Evolutionary conservation across 2,113 vertebrate species (phyloP).

Genomic region (Cettia cetti): DNA sequence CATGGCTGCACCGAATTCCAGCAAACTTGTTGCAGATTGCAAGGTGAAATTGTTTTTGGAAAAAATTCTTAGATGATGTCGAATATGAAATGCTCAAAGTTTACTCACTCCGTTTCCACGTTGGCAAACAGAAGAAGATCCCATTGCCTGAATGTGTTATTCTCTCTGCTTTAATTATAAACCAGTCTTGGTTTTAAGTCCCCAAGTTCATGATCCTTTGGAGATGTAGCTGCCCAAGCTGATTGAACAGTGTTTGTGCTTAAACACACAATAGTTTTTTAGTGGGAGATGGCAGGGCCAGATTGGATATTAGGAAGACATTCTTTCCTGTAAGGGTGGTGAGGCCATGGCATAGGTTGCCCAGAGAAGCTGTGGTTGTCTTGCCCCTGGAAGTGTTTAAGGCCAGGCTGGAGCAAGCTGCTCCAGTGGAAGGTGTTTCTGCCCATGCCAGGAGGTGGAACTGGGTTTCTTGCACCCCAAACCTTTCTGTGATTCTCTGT

Average conservation of each 20-base stretch:
- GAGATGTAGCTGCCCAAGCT: background rate
- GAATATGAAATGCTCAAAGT: background rate
- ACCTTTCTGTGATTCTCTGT: background rate
- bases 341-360: background rate
- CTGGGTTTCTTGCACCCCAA: background rate
- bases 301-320: background rate
- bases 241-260: background rate
- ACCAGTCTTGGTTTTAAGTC: background rate
- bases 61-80: accelerated
- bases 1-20: accelerated
- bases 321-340: background rate
- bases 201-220: accelerated
- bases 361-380: background rate
- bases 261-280: background rate
- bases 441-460: background rate
- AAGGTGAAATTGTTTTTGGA: no score
- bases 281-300: background rate
- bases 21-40: background rate
- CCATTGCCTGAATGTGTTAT: accelerated
- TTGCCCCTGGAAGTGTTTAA: background rate
- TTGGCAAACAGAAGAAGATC: background rate
- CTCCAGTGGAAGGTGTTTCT: background rate
- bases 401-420: background rate
- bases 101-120: accelerated
- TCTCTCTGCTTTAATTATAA: background rate